Conservation (phyloP, 2,888 invertebrate genomes). For the Nemurella pictetii region DNA sequence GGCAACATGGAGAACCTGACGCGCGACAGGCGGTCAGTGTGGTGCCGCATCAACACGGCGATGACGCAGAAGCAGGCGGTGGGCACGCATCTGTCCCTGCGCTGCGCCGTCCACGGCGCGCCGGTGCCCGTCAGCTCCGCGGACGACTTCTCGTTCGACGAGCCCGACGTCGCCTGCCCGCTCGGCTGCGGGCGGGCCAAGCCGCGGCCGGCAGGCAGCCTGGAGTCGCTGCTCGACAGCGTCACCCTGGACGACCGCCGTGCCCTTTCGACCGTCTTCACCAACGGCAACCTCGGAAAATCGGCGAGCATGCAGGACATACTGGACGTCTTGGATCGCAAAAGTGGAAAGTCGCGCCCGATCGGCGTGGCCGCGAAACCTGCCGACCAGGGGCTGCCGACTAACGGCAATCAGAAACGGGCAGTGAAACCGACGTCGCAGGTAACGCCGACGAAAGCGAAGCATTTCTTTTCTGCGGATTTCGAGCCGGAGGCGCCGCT, state of each 20-base stretch:
- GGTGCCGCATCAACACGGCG: conserved; percentile 58
- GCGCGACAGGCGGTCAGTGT: conserved; percentile 56
- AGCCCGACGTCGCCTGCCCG: background rate
- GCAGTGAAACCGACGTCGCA: background rate
- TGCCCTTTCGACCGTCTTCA: background rate
- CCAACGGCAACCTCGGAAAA: background rate
- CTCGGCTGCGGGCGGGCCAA: background rate
- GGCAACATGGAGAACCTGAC: conserved; percentile 69
- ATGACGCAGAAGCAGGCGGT: conserved; percentile 58
- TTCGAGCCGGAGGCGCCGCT: background rate
- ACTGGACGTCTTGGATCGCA: background rate
- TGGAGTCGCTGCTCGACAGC: background rate
- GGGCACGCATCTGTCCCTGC: conserved; percentile 56
- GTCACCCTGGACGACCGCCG: background rate
- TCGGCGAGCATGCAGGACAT: background rate
- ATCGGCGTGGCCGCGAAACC: too few species aligned
- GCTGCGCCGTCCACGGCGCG: conserved; percentile 57
- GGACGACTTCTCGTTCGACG: background rate
- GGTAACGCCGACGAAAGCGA: background rate
- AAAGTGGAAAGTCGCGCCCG: background rate
- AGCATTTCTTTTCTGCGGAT: background rate
- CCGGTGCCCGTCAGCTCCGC: background rate
- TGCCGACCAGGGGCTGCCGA: background rate
- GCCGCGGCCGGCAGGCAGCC: background rate
- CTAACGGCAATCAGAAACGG: background rate